Evolutionary conservation across 92 coral and sea anemone genomes (phyloP), one percentile per base, ranked within the genome.

Genomic region (Epizoanthus rinbou): DNA sequence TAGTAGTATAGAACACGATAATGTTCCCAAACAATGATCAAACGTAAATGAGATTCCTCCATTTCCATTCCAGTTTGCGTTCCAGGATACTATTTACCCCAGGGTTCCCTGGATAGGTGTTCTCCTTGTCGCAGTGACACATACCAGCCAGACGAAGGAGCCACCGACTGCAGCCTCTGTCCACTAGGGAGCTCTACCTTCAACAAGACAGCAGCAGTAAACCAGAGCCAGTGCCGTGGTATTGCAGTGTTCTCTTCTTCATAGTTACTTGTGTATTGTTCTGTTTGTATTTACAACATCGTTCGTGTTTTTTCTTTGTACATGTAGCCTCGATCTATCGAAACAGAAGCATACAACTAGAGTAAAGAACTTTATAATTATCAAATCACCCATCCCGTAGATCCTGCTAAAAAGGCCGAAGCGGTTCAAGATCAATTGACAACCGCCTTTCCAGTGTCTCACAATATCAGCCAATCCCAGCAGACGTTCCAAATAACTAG

Each of bases 181-280:
- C 73, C 50, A 10, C 50, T 0, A 1, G 73, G 73, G 9, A 67
- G 43, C 45, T 28, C 22, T 67, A 67, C 73, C 47, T 67, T 67
- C 73, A 33, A 67, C 73, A 67, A 41, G 43, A 43, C 39, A 24
- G 73, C 45, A 5, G 50, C 73, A 67, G 73, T 43, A n/a, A 33
- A 67, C 37, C 19, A 31, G 73, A 67, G 73, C 73, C 43, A 74
- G 47, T 74, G 80, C 65, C 54, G 64, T 35, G 80, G 80, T 74
- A 74, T 74, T 72, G 57, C 25, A 18, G 23, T 72, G 60, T 3
- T 72, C 21, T 23, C 5, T 72, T 22, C 39, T 52, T 24, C 57
- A n/a, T 41, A 24, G 45, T 9, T 31, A 21, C 31, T 4, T 35
- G 11, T 21, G 3, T 41, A 43, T 16, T 41, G 28, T 71, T 45